phyloP scores from a whole-genome alignment of 2,888 invertebrate genomes.

The Temnothorax ravouxi region DNA sequence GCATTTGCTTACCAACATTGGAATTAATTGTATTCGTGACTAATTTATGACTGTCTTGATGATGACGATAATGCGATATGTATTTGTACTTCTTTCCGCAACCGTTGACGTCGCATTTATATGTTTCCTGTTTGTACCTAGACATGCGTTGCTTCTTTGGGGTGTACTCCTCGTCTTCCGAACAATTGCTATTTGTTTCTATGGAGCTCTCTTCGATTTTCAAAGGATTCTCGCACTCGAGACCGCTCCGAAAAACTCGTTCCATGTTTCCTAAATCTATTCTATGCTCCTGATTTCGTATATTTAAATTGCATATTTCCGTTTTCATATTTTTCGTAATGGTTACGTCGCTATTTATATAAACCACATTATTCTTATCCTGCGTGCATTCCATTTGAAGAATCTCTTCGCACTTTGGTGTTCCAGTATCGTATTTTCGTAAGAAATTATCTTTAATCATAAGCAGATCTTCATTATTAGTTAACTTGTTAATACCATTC shows the following conservation, averaged over 20 bases:
- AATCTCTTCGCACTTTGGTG: constrained; percentile 74
- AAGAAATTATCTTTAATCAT: constrained; percentile 82
- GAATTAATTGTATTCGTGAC: constrained; percentile 74
- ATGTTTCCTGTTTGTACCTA: constrained; percentile 84
- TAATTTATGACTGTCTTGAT: constrained; percentile 85
- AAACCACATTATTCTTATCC: constrained; percentile 79
- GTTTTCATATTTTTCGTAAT: constrained; percentile 81
- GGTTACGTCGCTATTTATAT: constrained; percentile 82
- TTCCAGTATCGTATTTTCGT: constrained; percentile 75
- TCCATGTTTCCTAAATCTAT: constrained; percentile 83
- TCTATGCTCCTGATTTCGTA: constrained; percentile 80
- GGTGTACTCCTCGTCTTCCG: constrained; percentile 85
- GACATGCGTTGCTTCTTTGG: constrained; percentile 86
- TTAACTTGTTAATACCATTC: constrained; percentile 75
- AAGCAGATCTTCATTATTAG: constrained; percentile 79
- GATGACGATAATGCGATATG: constrained; percentile 85
- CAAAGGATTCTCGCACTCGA: constrained; percentile 75
- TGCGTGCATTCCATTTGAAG: constrained; percentile 75
- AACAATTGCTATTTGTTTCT: constrained; percentile 80
- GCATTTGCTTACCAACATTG: constrained; percentile 77
- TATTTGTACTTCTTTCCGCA: constrained; percentile 86
- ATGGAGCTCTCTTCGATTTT: constrained; percentile 76
- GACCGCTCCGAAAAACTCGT: constrained; percentile 80
- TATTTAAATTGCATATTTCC: constrained; percentile 71
- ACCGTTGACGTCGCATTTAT: constrained; percentile 84